Conservation (phyloP, 2,888 invertebrate genomes). For the Barypeithes pellucidus region DNA sequence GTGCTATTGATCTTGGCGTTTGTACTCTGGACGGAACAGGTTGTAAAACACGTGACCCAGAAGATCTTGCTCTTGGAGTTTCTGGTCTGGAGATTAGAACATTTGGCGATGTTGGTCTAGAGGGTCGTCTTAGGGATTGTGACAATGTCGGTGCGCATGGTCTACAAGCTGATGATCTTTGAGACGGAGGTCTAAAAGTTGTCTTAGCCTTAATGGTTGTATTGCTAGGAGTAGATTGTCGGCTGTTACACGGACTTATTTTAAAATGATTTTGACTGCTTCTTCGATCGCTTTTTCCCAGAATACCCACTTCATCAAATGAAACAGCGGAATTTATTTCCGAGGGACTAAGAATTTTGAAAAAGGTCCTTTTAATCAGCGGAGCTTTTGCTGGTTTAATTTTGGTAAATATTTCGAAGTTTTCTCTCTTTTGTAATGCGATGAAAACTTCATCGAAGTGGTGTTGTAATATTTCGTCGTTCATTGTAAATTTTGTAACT, state of each 20-base stretch:
- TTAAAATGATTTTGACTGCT: constrained; percentile 4
- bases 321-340: constrained; percentile 23
- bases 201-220: constrained; percentile 31
- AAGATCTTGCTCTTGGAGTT: background rate
- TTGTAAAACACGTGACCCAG: background rate
- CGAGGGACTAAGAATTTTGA: constrained; percentile 54
- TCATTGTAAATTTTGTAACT: constrained; percentile 56
- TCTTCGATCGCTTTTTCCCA: constrained; percentile 2
- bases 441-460: constrained; percentile 61
- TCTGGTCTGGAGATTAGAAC: background rate
- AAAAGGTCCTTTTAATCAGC: constrained; percentile 56
- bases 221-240: constrained; percentile 33
- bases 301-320: constrained; percentile 18
- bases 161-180: constrained; percentile 28
- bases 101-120: background rate
- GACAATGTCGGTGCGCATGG: background rate
- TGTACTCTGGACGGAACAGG: background rate
- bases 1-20: background rate
- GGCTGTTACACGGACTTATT: constrained; percentile 27
- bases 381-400: constrained; percentile 51
- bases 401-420: constrained; percentile 61
- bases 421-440: constrained; percentile 59
- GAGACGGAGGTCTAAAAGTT: constrained; percentile 24
- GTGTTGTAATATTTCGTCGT: constrained; percentile 58
- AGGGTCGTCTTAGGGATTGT: background rate